Percentiles rank a stretch among this genome's conserved stretches.
Evolutionary conservation across 1,140 invertebrate species (phyloP).

Genomic region (Tetramorium simillimum): DNA sequence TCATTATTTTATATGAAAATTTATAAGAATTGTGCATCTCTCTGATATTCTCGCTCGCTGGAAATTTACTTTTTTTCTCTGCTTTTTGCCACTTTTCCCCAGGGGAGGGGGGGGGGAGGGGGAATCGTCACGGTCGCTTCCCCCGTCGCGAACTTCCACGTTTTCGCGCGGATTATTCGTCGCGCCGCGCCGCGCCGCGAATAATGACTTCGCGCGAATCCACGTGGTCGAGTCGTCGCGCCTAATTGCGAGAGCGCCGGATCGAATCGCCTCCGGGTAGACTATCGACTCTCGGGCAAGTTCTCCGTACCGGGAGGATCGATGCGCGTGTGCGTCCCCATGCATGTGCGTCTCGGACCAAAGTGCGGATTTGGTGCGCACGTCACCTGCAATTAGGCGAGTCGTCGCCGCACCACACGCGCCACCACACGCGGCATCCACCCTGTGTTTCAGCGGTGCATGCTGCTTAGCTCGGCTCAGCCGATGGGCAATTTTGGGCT

Average conservation of each 20-base stretch:
- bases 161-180: neutral
- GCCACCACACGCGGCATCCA: constrained; percentile 2
- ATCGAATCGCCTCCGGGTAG: constrained; percentile 33
- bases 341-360: constrained; percentile 20
- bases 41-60: neutral
- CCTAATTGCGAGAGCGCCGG: constrained; percentile 10
- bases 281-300: constrained; percentile 37
- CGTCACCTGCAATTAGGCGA: constrained; percentile 73
- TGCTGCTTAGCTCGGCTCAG: constrained; percentile 58
- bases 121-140: neutral
- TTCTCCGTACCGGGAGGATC: constrained; percentile 4
- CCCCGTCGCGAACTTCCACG: neutral
- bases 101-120: no score
- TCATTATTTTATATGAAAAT: neutral
- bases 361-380: constrained; percentile 64
- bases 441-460: constrained; percentile 44
- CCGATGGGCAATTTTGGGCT: constrained; percentile 70
- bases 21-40: neutral
- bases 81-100: no score
- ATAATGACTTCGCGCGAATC: constrained; percentile 29
- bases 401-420: constrained; percentile 61
- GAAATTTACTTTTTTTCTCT: neutral
- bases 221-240: constrained; percentile 3
- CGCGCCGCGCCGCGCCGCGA: neutral
- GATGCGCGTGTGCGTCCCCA: neutral